These are phyloP conservation scores for Symphodus melops DNA, from an alignment of 2,113 vertebrate genomes.

Conservation along the genomic window DNA sequence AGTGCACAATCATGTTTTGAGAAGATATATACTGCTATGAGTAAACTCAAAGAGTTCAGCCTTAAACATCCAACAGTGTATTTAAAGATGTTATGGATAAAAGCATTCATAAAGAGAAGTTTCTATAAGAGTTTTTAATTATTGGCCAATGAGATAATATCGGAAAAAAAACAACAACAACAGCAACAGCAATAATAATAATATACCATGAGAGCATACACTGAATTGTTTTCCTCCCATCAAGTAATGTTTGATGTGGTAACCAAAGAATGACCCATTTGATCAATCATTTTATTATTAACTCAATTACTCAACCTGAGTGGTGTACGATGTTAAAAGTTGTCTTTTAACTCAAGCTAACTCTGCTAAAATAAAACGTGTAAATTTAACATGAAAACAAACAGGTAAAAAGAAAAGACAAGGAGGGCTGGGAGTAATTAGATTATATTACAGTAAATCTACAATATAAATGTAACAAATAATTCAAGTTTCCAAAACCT, in stretches of 20 bases:
- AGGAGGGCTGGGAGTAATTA: no score
- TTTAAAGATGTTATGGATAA: slow-evolving; percentile 17
- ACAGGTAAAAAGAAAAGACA: no score
- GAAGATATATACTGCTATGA: not conserved
- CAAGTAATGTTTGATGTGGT: not conserved
- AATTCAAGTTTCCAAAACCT: no score
- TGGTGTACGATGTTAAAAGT: no score
- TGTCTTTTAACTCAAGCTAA: no score
- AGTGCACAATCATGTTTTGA: not conserved
- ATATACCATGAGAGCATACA: slow-evolving; percentile 18
- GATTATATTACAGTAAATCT: no score
- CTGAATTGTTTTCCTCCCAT: slow-evolving; percentile 10
- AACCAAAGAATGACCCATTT: no score
- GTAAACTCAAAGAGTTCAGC: slow-evolving; percentile 3
- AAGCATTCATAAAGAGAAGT: slow-evolving; percentile 9
- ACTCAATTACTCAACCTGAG: no score
- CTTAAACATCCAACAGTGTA: not conserved
- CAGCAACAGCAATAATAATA: no score
- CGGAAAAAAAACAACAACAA: slow-evolving; percentile 2
- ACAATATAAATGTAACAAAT: no score
- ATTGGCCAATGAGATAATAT: not conserved
- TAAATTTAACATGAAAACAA: no score
- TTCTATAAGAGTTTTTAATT: not conserved
- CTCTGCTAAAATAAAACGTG: not conserved
- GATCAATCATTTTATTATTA: no score